Conservation (phyloP, 2,888 invertebrate genomes). For the Amphipoea oculea region DNA sequence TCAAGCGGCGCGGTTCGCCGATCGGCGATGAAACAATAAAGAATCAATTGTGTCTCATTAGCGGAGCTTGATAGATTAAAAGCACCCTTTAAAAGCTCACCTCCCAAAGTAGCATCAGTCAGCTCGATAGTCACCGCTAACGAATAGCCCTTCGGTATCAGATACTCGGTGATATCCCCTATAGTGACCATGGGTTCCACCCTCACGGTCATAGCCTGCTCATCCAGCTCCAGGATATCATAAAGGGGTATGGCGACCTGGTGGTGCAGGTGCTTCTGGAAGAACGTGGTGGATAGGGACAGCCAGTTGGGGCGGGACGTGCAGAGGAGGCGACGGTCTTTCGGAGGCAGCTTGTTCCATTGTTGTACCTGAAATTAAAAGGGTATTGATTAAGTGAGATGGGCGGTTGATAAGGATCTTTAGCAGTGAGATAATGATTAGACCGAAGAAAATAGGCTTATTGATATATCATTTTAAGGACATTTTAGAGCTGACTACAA, state of each 20-base stretch:
- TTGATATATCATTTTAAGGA: background rate
- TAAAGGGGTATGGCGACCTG: slow-evolving; percentile 91
- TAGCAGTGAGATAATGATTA: background rate
- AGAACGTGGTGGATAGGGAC: slow-evolving; percentile 92
- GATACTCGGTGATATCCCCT: slow-evolving; percentile 91
- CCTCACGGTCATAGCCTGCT: slow-evolving; percentile 89
- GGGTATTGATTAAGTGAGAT: background rate
- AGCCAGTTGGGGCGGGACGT: slow-evolving; percentile 93
- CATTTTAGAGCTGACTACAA: background rate
- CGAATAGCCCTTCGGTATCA: slow-evolving; percentile 92
- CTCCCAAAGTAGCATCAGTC: slow-evolving; percentile 93
- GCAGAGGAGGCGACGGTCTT: slow-evolving; percentile 90
- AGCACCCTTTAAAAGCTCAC: slow-evolving; percentile 64
- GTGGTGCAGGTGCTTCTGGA: slow-evolving; percentile 91
- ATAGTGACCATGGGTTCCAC: slow-evolving; percentile 93
- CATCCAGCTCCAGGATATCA: slow-evolving; percentile 91
- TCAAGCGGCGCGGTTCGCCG: no score
- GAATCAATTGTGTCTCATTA: no score
- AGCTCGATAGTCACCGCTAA: slow-evolving; percentile 93
- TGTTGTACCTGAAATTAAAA: slow-evolving; percentile 81
- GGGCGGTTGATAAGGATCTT: background rate
- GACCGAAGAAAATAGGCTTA: background rate
- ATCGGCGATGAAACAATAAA: no score
- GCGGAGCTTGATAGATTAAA: no score
- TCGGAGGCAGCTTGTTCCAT: slow-evolving; percentile 88